These are phyloP conservation scores for Bucorvus abyssinicus DNA, from an alignment of 2,797 vertebrate genomes.

Conservation along the genomic window DNA sequence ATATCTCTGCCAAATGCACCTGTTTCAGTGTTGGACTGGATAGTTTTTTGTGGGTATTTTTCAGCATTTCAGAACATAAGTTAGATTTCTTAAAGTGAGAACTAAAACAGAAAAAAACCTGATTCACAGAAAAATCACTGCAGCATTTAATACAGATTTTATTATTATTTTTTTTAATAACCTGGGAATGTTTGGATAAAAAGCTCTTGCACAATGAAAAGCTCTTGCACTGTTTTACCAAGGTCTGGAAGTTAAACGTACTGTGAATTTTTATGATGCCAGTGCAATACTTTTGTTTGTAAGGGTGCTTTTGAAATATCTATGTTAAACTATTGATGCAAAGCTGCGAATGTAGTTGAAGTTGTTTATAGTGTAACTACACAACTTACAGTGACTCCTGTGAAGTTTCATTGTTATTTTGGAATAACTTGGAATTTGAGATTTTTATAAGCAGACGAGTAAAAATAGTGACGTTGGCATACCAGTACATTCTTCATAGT, in stretches of 20 bases:
- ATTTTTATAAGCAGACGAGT: not conserved
- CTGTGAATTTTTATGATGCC: constrained; percentile 58
- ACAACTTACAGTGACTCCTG: not conserved
- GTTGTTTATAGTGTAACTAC: constrained; percentile 44
- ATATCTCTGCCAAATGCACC: not conserved
- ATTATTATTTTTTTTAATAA: not conserved
- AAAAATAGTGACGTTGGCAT: not conserved
- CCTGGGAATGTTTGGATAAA: constrained; percentile 1
- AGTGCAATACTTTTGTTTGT: constrained; percentile 60
- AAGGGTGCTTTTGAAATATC: constrained; percentile 41
- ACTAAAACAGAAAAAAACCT: not conserved
- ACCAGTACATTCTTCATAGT: not conserved
- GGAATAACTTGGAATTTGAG: not conserved
- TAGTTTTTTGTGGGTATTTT: not conserved
- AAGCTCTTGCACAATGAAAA: constrained; percentile 39
- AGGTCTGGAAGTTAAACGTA: constrained; percentile 5
- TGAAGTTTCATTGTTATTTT: not conserved
- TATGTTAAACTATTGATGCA: not conserved
- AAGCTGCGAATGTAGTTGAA: not conserved
- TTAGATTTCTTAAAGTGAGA: not conserved
- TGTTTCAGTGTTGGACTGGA: not conserved
- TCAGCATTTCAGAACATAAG: constrained; percentile 6
- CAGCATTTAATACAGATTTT: not conserved
- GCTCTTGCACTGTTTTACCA: constrained; percentile 49
- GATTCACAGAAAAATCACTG: not conserved